Evolutionary conservation across 2,888 invertebrate genomes (phyloP).

Genomic region (Clivina fossor): DNA sequence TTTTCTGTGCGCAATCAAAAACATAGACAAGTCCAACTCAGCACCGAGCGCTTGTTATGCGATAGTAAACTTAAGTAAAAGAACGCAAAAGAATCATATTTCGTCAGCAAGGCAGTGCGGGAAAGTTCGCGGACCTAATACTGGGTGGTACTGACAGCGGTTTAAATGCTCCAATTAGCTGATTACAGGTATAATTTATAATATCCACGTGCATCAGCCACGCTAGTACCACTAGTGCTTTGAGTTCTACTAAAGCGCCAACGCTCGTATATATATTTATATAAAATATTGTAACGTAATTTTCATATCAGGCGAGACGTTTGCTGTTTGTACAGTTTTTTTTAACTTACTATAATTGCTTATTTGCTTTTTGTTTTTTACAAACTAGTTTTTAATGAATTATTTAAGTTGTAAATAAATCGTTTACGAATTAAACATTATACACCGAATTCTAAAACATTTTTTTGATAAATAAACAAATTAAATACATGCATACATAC

Average conservation of each 20-base stretch:
- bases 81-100: conserved; percentile 1
- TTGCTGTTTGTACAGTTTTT: conserved; percentile 16
- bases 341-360: conserved; percentile 2
- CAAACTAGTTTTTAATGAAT: too few relatives aligned
- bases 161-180: conserved; percentile 30
- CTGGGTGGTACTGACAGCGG: conserved; percentile 31
- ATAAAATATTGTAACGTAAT: conserved; percentile 26
- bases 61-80: not conserved
- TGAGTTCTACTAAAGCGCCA: conserved; percentile 11
- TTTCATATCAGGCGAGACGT: conserved; percentile 21
- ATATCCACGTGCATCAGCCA: conserved; percentile 13
- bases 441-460: too few relatives aligned
- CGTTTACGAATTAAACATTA: too few relatives aligned
- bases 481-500: too few relatives aligned
- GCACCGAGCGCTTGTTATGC: conserved; percentile 4
- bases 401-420: too few relatives aligned
- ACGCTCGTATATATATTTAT: conserved; percentile 6
- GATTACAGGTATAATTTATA: conserved; percentile 31
- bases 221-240: too few relatives aligned
- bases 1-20: conserved; percentile 14
- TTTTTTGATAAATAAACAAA: too few relatives aligned
- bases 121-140: conserved; percentile 23
- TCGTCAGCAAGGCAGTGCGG: conserved; percentile 1
- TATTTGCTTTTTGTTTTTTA: conserved; percentile 5
- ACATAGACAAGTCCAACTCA: conserved; percentile 27